Base-by-base conservation (phyloP, 2,888 invertebrate species). In the Tethea ocularis region DNA sequence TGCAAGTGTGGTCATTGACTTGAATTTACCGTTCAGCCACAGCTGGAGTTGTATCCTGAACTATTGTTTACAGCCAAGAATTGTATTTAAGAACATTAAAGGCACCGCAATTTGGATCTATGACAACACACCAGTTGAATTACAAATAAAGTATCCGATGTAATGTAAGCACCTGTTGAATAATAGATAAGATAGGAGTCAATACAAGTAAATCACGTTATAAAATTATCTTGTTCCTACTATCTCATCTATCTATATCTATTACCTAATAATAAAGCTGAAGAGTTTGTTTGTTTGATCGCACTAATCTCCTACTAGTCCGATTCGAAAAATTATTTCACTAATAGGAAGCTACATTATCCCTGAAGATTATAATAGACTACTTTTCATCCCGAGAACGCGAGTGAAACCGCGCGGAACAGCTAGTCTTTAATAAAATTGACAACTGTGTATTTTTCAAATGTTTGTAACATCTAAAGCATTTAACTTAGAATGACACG, bases 1-100 rank as follows among this genome's bases (percentile, higher is more conserved):
- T 79, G 70, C 75, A 75, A 61, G 62, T 61, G 69, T 89, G 89
- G 88, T 86, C 88, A 84, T 78, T 86, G 88, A 87, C 88, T 86
- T 79, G 61, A 67, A 69, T 84, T 77, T 88, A 87, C 89, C 87
- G 89, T 87, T 88, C 71, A 66, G 62, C 74, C 63, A 66, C 72
- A 46, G 70, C 76, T 71, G 67, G 63, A 67, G 36, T 58, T 64
- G 63, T 64, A 60, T 56, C 61, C 66, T 69, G 70, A 67, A 69
- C 72, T 67, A 76, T 82, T 78, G 77, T 81, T 79, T 74, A 72
- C 20, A 46, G 46, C 1, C 46, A 20, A 46, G 26, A 20, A 29
- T 29, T 60, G 20, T 29, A 7, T 53, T 33, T 62, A 61, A 58
- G 61, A 46, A 36, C 56, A 52, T 36, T 55, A 58, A 29, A 53